Evolutionary conservation across 2,797 vertebrate species (phyloP), one percentile per base, ranked within the genome.

Genomic region (Ctenochaetus hawaiiensis): DNA sequence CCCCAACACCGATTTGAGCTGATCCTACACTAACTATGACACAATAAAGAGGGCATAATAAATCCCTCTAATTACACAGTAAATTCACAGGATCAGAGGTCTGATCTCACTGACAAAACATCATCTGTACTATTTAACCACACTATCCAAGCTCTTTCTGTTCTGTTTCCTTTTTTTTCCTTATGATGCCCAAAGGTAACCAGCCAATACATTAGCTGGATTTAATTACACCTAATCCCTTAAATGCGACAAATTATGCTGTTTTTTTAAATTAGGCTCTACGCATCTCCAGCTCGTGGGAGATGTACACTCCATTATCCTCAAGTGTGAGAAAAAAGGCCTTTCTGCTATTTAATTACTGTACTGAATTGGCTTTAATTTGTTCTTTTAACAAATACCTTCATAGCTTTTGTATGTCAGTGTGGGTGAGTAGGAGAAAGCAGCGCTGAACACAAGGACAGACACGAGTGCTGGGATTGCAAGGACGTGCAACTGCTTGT

Each of bases 201-300:
- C 82, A 93, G 93, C 87, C 78, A 78, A 82, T 95, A 96, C 94
- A 97, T 97, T 96, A 96, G 92, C 94, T 88, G 84, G 94, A 96
- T 96, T 97, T 95, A 98, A 98, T 98, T 97, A 96, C 72, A 43
- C 81, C 91, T 96, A 97, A 98, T 96, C 93, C 95, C 95, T 96
- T 96, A 95, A 96, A 97, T 96, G 94, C 93, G 84, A 93, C 92
- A 95, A 96, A 97, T 96, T 88, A 96, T 95, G 94, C 92, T 91
- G 89, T 93, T 94, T 94, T 87, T 81, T 81, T 44, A 45, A 96
- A 97, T 97, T 95, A 96, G 91, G 92, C 91, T 93, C 92, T 86
- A 89, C 90, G 88, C 77, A 83, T 95, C 95, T 95, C 93, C 91
- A 92, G 91, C 88, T 91, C 93, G 94, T 95, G 95, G 96, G 94